A percentile compares a stretch with the other conserved stretches of the same genome.
phyloP scores from a whole-genome alignment of 1,140 invertebrate genomes.

The Pygmarrhopalites habei region DNA sequence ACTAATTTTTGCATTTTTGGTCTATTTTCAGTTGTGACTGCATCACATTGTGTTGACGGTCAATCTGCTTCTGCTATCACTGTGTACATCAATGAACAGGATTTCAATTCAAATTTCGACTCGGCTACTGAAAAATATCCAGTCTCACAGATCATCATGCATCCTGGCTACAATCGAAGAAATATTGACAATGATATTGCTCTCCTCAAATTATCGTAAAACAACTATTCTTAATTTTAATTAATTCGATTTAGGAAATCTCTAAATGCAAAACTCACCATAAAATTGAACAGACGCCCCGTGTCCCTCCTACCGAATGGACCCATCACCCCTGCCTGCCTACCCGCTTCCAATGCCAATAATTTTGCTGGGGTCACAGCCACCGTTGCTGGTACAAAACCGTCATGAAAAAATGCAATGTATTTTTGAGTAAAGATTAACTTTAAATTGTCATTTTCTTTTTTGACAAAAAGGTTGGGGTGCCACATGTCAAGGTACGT shows the following conservation, averaged over 20 bases:
- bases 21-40: constrained; percentile 41
- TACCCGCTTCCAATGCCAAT: constrained; percentile 29
- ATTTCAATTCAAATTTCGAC: constrained; percentile 18
- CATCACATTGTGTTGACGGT: constrained; percentile 40
- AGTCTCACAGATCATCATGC: constrained; percentile 56
- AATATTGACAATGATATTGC: constrained; percentile 31
- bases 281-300: too few relatives aligned
- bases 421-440: neutral
- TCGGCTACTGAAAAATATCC: constrained; percentile 44
- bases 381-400: constrained; percentile 19
- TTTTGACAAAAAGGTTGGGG: too few relatives aligned
- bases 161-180: constrained; percentile 45
- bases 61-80: too few relatives aligned
- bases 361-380: constrained; percentile 19
- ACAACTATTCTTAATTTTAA: too few relatives aligned
- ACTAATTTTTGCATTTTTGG: constrained; percentile 19
- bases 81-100: constrained; percentile 29
- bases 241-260: too few relatives aligned
- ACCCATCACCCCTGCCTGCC: constrained; percentile 25
- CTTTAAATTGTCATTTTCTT: too few relatives aligned
- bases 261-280: too few relatives aligned
- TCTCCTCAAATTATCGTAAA: constrained; percentile 20
- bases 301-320: neutral
- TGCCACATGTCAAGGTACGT: constrained; percentile 42
- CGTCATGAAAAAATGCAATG: neutral